A percentile compares a stretch with the other conserved stretches of the same genome.
Conservation (phyloP, 1,140 invertebrate species). For the Diploscapter pachys region DNA sequence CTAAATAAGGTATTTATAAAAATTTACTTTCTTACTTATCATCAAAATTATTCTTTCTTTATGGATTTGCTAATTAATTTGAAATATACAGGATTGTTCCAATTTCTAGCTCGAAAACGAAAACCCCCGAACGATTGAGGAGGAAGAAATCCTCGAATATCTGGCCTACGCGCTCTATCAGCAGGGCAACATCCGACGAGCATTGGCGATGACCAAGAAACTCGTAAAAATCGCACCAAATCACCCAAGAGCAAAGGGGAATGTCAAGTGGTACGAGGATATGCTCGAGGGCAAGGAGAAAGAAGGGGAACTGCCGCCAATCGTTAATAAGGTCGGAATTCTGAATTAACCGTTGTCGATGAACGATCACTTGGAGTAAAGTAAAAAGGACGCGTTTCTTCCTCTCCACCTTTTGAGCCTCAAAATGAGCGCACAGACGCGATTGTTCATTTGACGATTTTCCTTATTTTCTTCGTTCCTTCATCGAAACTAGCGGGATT, state of each 20-base stretch:
- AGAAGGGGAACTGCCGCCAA: slow-evolving; percentile 62
- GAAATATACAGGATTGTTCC: slow-evolving; percentile 13
- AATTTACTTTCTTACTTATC: neutral
- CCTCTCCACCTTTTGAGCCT: no score
- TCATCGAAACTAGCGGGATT: no score
- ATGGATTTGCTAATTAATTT: slow-evolving; percentile 64
- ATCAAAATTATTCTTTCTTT: neutral
- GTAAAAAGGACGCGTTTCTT: slow-evolving; percentile 12
- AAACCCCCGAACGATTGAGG: slow-evolving; percentile 58
- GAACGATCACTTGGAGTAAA: no score
- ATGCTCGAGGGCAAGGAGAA: slow-evolving; percentile 45
- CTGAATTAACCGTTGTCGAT: no score
- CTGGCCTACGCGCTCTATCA: slow-evolving; percentile 87
- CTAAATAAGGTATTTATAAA: slow-evolving; percentile 60
- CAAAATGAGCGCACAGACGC: neutral
- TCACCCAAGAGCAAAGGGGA: slow-evolving; percentile 41
- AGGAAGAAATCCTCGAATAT: slow-evolving; percentile 82
- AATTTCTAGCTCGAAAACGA: slow-evolving; percentile 66
- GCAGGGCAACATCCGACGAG: slow-evolving; percentile 77
- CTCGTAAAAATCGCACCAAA: slow-evolving; percentile 13
- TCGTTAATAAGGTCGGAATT: slow-evolving; percentile 28
- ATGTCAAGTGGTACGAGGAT: slow-evolving; percentile 57
- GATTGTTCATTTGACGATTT: slow-evolving; percentile 10
- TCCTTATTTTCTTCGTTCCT: no score
- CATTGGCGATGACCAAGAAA: slow-evolving; percentile 63